phyloP scores from a whole-genome alignment of 1,140 invertebrate genomes.

The Tetraneura akinire region DNA sequence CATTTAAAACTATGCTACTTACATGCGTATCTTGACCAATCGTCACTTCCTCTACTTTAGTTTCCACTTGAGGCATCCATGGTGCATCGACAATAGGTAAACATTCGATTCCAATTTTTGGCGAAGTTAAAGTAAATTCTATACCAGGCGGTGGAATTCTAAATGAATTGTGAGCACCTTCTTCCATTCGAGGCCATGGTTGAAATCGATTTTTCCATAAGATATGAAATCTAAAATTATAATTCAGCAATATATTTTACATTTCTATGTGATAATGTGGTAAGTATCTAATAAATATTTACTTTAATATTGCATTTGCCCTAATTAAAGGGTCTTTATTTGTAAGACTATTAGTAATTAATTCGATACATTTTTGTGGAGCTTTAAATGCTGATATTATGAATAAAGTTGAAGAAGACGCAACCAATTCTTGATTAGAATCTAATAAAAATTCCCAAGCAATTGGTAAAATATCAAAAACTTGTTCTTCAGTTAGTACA shows the following conservation, averaged over 20 bases:
- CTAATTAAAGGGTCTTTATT: slow-evolving; percentile 76
- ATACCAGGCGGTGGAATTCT: slow-evolving; percentile 98
- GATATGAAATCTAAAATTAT: slow-evolving; percentile 75
- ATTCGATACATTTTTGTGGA: slow-evolving; percentile 80
- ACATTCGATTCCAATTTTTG: slow-evolving; percentile 95
- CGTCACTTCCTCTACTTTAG: slow-evolving; percentile 98
- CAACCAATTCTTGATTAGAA: slow-evolving; percentile 74
- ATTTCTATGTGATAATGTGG: neutral
- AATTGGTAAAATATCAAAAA: slow-evolving; percentile 82
- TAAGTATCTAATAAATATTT: slow-evolving; percentile 39
- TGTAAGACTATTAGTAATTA: slow-evolving; percentile 85
- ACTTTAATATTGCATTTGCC: slow-evolving; percentile 81
- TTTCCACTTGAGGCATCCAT: slow-evolving; percentile 97
- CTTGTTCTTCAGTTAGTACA: slow-evolving; percentile 83
- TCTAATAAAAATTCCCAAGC: slow-evolving; percentile 94
- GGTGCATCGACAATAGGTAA: slow-evolving; percentile 95
- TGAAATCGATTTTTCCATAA: slow-evolving; percentile 98
- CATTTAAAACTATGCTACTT: slow-evolving; percentile 59
- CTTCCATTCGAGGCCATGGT: slow-evolving; percentile 98
- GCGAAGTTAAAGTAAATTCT: slow-evolving; percentile 97
- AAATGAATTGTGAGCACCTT: slow-evolving; percentile 89
- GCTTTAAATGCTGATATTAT: slow-evolving; percentile 88
- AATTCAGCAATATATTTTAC: neutral
- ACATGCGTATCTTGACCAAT: slow-evolving; percentile 98
- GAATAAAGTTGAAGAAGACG: slow-evolving; percentile 84